These are phyloP conservation scores for Eudyptes chrysolophus DNA, from an alignment of 2,113 vertebrate genomes.

Conservation along the genomic window DNA sequence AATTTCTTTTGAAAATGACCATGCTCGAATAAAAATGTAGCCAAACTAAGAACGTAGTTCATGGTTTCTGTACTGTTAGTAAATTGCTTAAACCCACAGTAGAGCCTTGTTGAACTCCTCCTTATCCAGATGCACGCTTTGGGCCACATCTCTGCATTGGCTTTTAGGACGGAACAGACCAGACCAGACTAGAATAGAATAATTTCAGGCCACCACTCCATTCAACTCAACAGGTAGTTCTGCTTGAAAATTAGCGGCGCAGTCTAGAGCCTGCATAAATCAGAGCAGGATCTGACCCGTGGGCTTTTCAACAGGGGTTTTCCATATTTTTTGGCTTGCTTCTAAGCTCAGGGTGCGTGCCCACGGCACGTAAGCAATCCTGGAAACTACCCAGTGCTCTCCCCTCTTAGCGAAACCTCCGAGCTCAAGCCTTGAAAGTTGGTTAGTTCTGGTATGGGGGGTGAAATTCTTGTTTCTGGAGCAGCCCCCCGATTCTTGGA, in stretches of 20 bases:
- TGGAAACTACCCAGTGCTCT: background rate
- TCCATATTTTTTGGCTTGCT: background rate
- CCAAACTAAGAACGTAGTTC: conserved; percentile 88
- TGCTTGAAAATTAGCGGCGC: background rate
- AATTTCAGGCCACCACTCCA: background rate
- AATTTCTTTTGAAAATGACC: conserved; percentile 99
- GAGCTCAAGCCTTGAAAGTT: background rate
- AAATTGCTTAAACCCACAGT: background rate
- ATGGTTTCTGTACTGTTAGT: conserved; percentile 63
- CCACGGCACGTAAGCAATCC: accelerated
- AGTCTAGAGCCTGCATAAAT: background rate
- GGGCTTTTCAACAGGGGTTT: background rate
- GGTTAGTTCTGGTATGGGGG: accelerated
- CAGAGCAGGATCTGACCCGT: background rate
- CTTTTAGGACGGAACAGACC: background rate
- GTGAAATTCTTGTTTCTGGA: background rate
- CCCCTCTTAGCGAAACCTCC: background rate
- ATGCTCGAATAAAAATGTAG: conserved; percentile 99
- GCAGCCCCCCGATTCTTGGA: background rate
- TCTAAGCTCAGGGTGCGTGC: accelerated
- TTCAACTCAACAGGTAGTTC: background rate
- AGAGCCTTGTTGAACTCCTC: background rate
- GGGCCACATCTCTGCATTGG: background rate
- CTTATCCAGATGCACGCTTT: background rate
- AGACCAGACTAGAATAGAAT: background rate